These are phyloP conservation scores for Edolisoma coerulescens DNA, from an alignment of 2,113 vertebrate species.

Conservation along the genomic window DNA sequence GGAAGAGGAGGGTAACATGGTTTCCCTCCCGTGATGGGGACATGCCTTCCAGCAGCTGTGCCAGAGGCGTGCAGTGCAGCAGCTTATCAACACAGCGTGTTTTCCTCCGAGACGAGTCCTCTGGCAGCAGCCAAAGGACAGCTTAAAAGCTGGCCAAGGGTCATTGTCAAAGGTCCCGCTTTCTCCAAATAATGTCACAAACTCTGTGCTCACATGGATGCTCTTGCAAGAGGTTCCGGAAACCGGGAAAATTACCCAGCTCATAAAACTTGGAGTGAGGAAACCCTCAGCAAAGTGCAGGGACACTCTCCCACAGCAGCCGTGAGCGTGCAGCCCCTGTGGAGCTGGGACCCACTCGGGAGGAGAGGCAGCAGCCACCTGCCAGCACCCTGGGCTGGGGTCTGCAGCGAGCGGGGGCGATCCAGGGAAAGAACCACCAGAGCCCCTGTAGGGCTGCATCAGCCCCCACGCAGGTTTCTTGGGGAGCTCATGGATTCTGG, in stretches of 20 bases:
- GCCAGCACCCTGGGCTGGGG: background rate
- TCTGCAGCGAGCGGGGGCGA: rapidly evolving
- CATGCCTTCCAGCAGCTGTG: background rate
- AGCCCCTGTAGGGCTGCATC: background rate
- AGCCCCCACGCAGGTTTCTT: rapidly evolving
- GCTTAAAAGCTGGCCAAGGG: constrained; percentile 1
- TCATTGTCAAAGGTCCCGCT: constrained; percentile 13
- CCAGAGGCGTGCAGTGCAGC: background rate
- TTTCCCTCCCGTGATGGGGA: background rate
- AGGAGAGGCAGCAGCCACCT: background rate
- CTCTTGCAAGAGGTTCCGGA: background rate
- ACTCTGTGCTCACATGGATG: background rate
- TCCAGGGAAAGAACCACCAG: background rate
- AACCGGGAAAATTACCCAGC: background rate
- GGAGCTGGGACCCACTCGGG: rapidly evolving
- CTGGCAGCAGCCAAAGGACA: background rate
- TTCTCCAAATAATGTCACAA: constrained; percentile 28
- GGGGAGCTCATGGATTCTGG: rapidly evolving
- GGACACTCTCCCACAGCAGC: background rate
- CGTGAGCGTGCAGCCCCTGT: rapidly evolving
- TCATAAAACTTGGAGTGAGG: background rate
- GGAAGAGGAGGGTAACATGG: background rate
- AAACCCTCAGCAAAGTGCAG: background rate
- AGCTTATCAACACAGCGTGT: background rate
- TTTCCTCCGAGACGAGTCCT: background rate